These are phyloP conservation scores for Pissodes strobi DNA, from an alignment of 1,140 invertebrate genomes.

Conservation along the genomic window DNA sequence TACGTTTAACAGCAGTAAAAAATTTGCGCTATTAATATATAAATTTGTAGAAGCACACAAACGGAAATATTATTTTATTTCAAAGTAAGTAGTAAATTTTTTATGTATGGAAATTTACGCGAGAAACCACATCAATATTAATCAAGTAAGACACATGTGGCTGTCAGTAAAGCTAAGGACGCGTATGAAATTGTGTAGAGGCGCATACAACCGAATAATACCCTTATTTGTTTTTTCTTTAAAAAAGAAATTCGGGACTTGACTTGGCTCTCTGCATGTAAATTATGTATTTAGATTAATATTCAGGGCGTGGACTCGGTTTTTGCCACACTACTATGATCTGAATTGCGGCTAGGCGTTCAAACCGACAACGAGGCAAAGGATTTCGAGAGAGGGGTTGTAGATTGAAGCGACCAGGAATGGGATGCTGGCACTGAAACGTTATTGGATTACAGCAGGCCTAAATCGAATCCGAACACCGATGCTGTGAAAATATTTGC, in stretches of 20 bases:
- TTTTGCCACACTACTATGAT: constrained; percentile 22
- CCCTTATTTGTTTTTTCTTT: constrained; percentile 15
- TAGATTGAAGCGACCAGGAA: constrained; percentile 10
- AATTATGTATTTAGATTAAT: constrained; percentile 26
- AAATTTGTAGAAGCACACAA: no score
- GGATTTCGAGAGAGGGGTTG: constrained; percentile 2
- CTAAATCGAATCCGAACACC: neutral
- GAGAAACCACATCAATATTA: no score
- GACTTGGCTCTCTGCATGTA: constrained; percentile 16
- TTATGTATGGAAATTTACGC: no score
- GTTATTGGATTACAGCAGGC: neutral
- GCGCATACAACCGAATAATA: constrained; percentile 12
- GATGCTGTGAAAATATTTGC: neutral
- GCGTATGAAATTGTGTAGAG: neutral
- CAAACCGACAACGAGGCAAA: neutral
- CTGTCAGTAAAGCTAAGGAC: neutral
- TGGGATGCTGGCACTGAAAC: neutral
- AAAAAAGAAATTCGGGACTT: constrained; percentile 18
- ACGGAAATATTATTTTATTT: no score
- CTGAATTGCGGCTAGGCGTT: constrained; percentile 11
- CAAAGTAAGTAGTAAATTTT: no score
- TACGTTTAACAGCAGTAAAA: no score
- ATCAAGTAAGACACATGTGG: neutral
- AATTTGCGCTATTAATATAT: no score
- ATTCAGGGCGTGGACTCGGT: constrained; percentile 18